phyloP scores from a whole-genome alignment of 2,113 vertebrate genomes.

The Helogale parvula region DNA sequence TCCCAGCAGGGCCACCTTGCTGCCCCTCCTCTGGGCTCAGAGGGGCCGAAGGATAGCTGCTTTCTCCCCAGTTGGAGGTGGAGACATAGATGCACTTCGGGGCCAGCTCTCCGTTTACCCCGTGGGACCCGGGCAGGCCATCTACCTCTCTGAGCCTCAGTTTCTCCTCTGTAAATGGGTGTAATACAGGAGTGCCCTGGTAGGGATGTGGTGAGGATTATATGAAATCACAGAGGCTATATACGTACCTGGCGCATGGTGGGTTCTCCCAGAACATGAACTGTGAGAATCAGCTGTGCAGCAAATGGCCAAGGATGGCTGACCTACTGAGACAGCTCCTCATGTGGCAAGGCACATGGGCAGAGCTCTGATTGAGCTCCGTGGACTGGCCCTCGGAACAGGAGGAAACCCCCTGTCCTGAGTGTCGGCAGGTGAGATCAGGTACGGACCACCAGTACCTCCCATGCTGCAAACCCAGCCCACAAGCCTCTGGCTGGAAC shows the following conservation, averaged over 20 bases:
- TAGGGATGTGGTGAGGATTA: no score
- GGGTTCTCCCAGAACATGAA: not conserved
- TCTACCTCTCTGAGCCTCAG: not conserved
- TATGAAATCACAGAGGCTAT: not conserved
- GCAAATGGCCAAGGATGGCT: not conserved
- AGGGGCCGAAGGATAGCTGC: not conserved
- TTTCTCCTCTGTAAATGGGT: not conserved
- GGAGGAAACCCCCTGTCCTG: not conserved
- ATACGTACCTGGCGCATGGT: accelerated
- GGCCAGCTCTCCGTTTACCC: not conserved
- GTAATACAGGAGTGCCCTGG: accelerated
- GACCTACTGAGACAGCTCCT: not conserved
- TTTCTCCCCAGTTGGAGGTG: accelerated
- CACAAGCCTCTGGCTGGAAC: not conserved
- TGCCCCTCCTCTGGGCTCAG: not conserved
- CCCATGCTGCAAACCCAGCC: not conserved
- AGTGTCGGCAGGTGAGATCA: not conserved
- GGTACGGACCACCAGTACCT: not conserved
- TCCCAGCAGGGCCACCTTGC: not conserved
- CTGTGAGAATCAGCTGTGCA: not conserved
- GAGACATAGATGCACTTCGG: not conserved
- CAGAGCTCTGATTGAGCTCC: not conserved
- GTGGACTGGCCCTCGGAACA: not conserved
- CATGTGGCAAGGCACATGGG: not conserved
- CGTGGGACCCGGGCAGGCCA: not conserved